phyloP scores from a whole-genome alignment of 2,113 vertebrate species.

The Xenopus laevis region DNA sequence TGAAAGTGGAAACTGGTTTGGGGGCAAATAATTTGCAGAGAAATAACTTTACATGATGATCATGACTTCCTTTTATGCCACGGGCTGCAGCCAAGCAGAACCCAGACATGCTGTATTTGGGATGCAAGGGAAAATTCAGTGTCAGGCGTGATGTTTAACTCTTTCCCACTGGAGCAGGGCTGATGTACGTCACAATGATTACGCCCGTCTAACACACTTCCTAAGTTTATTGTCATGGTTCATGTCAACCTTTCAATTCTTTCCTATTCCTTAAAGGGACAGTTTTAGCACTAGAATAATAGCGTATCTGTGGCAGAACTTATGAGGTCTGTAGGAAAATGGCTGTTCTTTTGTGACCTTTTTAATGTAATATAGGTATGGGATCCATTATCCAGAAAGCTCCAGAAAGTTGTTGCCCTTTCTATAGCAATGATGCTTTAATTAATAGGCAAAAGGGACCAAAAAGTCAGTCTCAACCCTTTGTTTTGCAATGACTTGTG shows the following conservation, averaged over 20 bases:
- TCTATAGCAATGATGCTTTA: too few relatives aligned
- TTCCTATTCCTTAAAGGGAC: too few relatives aligned
- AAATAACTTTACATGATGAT: conserved; percentile 12
- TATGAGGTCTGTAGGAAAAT: too few relatives aligned
- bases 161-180: background rate
- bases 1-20: conserved; percentile 11
- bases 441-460: too few relatives aligned
- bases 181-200: background rate
- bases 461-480: too few relatives aligned
- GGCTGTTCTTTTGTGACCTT: too few relatives aligned
- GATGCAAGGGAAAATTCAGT: background rate
- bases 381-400: too few relatives aligned
- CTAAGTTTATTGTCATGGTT: background rate
- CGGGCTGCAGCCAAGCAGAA: background rate
- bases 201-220: background rate
- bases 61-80: conserved; percentile 2
- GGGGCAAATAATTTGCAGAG: conserved; percentile 3
- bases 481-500: too few relatives aligned
- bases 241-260: background rate
- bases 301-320: too few relatives aligned
- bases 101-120: conserved; percentile 13
- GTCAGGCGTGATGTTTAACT: conserved; percentile 1
- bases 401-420: too few relatives aligned
- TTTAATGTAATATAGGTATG: too few relatives aligned
- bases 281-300: too few relatives aligned